Evolutionary conservation across 92 coral and sea anemone species (phyloP), one percentile per base, ranked within the genome.

Genomic region (Phenganax marumi): DNA sequence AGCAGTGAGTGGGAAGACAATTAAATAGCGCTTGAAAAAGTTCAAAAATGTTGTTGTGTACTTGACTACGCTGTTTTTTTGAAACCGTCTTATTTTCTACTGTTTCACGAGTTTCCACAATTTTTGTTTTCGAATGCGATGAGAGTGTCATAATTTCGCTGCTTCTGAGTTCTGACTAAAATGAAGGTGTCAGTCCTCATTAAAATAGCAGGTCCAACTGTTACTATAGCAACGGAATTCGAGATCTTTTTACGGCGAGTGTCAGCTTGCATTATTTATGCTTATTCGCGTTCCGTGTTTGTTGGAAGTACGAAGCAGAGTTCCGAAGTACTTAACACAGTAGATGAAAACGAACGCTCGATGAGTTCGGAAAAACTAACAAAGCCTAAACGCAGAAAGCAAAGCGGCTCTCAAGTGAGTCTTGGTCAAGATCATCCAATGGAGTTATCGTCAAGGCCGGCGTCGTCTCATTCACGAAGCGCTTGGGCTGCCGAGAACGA

Each of bases 401-500:
- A 84, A 47, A 25, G 84, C 23, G 97, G 97, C 3, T 96, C 99
- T 63, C 99, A 96, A 87, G 91, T 91, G 7, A 96, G 97, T 60
- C 97, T 96, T 50, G 97, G 99, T 68, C 69, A 83, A 63, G 89
- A 89, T 77, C 92, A 95, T 77, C 93, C 90, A 52, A 86, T 96
- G 81, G 99, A 96, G 83, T 88, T 96, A 97, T 86, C 90, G 52
- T 90, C 91, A 87, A 91, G 91, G 50, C 91, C 93, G 1, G 92
- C 97, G 48, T 90, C 98, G 14, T 62, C 89, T 66, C 91, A 92
- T 52, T 95, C 98, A 43, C 79, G 97, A 60, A 90, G 82, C 78
- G 99, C 99, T 65, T 96, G 99, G 99, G 90, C 98, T 11, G 19
- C 49, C 17, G 97, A 89, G 46, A 92, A 92, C 61, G 97, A 95